Percentiles rank a stretch among this genome's conserved stretches.
These are phyloP conservation scores for Lepus townsendii DNA, from an alignment of 2,797 vertebrate species.

Conservation along the genomic window DNA sequence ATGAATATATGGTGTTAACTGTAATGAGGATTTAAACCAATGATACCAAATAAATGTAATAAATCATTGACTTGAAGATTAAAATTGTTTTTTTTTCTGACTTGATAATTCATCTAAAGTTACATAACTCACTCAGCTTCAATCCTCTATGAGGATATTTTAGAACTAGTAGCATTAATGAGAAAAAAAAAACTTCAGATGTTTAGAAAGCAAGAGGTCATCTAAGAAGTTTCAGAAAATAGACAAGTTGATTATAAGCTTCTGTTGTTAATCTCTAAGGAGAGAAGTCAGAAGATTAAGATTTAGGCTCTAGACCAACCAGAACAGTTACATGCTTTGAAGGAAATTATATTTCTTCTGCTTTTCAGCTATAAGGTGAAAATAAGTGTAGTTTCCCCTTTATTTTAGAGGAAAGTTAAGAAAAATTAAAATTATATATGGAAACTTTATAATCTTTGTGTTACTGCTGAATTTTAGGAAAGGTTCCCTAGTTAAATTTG, in stretches of 20 bases:
- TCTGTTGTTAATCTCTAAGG: slow-evolving; percentile 9
- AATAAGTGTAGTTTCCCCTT: neutral
- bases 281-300: neutral
- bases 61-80: slow-evolving; percentile 82
- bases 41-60: slow-evolving; percentile 78
- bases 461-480: neutral
- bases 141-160: neutral
- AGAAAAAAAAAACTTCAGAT: neutral
- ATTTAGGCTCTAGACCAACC: neutral
- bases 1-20: slow-evolving; percentile 61
- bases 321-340: neutral
- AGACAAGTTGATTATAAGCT: neutral
- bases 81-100: slow-evolving; percentile 69
- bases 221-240: neutral
- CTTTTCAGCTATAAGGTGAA: neutral
- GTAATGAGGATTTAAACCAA: slow-evolving; percentile 78
- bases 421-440: neutral
- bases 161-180: neutral
- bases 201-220: neutral
- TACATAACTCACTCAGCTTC: neutral
- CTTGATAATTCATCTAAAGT: slow-evolving; percentile 35
- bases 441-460: neutral
- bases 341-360: neutral
- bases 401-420: neutral
- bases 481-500: neutral